Conservation (phyloP, 2,113 vertebrate genomes). For the Pantherophis guttatus region DNA sequence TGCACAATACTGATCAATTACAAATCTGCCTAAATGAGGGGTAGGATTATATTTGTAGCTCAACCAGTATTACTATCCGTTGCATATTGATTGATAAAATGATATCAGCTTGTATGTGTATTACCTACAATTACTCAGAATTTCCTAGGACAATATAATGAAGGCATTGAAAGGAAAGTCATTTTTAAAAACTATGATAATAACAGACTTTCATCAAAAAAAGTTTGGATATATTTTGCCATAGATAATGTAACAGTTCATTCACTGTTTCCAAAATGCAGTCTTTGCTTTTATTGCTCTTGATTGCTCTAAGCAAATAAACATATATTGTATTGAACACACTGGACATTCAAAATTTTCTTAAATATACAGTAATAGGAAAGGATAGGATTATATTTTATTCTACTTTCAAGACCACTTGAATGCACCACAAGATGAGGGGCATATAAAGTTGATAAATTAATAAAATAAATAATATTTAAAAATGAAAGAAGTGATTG, state of each 20-base stretch:
- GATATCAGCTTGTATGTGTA: background rate
- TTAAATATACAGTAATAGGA: background rate
- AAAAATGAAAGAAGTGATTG: background rate
- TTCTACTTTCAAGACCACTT: background rate
- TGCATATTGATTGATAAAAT: slow-evolving; percentile 15
- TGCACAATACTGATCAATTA: background rate
- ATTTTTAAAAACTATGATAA: background rate
- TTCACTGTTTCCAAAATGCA: background rate
- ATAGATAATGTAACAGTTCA: slow-evolving; percentile 1
- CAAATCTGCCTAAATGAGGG: background rate
- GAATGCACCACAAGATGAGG: too few species aligned
- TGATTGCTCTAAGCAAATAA: background rate
- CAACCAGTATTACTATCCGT: background rate
- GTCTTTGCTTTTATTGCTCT: background rate
- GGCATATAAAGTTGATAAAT: too few species aligned
- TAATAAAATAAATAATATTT: background rate
- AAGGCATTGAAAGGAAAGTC: background rate
- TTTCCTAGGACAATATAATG: background rate
- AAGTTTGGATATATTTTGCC: slow-evolving; percentile 1
- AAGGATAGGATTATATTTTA: background rate
- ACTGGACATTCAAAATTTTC: background rate
- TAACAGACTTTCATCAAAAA: background rate
- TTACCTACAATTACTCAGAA: slow-evolving; percentile 4
- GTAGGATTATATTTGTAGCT: background rate
- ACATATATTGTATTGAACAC: background rate